A percentile compares a stretch with the other conserved stretches of the same genome.
Conservation (phyloP, 2,113 vertebrate genomes). For the human region GRCh38 chr3:50276501-50277000, state of each 20-base stretch:
- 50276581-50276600: slow-evolving; percentile 87
- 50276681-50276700: slow-evolving; percentile 89
- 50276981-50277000: neutral
- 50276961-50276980: neutral
- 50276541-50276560: slow-evolving; percentile 92
- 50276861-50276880: slow-evolving; percentile 84
- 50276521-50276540: slow-evolving; percentile 97
- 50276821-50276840: neutral
- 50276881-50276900: slow-evolving; percentile 82
- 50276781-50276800: neutral
- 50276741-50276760: neutral
- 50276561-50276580: slow-evolving; percentile 82
- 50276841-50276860: slow-evolving; percentile 53
- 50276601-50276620: slow-evolving; percentile 74
- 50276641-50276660: slow-evolving; percentile 91
- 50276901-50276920: neutral
- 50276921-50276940: neutral
- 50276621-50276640: slow-evolving; percentile 89
- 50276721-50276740: neutral
- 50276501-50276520: slow-evolving; percentile 91
- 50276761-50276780: neutral
- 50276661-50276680: slow-evolving; percentile 87
- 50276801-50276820: neutral
- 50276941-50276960: neutral
- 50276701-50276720: slow-evolving; percentile 77